A percentile compares a stretch with the other conserved stretches of the same genome.
Evolutionary conservation across 1,140 invertebrate species (phyloP).

Genomic region (Drosophila arawakana): DNA sequence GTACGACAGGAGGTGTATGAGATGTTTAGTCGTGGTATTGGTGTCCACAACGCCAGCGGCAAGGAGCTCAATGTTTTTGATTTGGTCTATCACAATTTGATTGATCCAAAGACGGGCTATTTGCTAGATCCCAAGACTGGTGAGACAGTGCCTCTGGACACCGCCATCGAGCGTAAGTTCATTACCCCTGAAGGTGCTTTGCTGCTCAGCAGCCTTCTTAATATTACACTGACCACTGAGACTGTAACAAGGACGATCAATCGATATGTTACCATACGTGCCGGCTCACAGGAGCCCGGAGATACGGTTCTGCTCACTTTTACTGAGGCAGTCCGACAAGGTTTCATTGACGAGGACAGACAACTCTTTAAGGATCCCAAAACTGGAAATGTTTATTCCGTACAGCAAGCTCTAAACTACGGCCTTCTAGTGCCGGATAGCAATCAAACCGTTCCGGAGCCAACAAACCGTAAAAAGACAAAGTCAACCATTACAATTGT

Average conservation of each 20-base stretch:
- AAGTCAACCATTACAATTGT: slow-evolving; percentile 84
- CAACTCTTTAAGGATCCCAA: slow-evolving; percentile 92
- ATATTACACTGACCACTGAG: slow-evolving; percentile 93
- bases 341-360: slow-evolving; percentile 91
- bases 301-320: slow-evolving; percentile 89
- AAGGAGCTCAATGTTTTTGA: slow-evolving; percentile 93
- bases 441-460: slow-evolving; percentile 78
- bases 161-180: slow-evolving; percentile 93
- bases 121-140: slow-evolving; percentile 91
- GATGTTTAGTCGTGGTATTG: slow-evolving; percentile 92
- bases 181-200: slow-evolving; percentile 94
- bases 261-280: slow-evolving; percentile 90
- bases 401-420: slow-evolving; percentile 93
- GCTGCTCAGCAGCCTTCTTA: slow-evolving; percentile 91
- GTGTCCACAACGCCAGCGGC: slow-evolving; percentile 89
- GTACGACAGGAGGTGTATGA: slow-evolving; percentile 92
- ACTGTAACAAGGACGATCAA: slow-evolving; percentile 93
- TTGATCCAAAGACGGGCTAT: slow-evolving; percentile 95
- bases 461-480: slow-evolving; percentile 83
- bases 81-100: slow-evolving; percentile 91
- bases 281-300: slow-evolving; percentile 85
- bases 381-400: slow-evolving; percentile 90
- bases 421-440: slow-evolving; percentile 88
- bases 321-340: slow-evolving; percentile 90
- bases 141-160: slow-evolving; percentile 92